Base-by-base conservation (phyloP, 2,888 invertebrate species). In the Calameuta idolon region DNA sequence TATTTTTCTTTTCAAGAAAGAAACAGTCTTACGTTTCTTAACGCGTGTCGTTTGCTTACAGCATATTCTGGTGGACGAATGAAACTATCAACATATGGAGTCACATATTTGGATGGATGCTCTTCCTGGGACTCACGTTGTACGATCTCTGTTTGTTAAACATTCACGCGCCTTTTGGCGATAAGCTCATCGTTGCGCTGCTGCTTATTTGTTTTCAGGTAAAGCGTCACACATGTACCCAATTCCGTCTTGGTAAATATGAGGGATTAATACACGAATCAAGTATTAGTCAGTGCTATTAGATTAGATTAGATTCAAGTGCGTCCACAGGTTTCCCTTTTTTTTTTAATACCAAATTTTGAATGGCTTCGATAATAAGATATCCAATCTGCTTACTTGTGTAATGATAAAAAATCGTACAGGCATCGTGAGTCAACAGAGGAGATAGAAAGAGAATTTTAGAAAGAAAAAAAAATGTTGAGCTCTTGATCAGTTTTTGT, bases 41-140 rank as follows among this genome's bases (percentile, higher is more conserved):
- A 55, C 23, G 5, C 55, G 23, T 55, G 23, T 55, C 23, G 23
- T 83, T 77, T 76, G 79, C 80, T 93, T 94, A 82, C 93, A 97
- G 98, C 91, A 93, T 98, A 89, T 98, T 98, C 92, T 96, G 97
- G 95, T 97, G 98, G 97, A 98, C 97, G 78, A 99, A 99, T 91
- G 99, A 99, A 92, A 98, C 98, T 0, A 94, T 99, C 90, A 99
- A 99, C 90, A 98, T 99, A 89, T 99, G 99, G 99, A 97, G 97
- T 74, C 99, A 99, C 91, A 93, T 99, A 88, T 96, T 96, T 87
- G 97, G 97, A 12, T 96, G 96, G 93, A 94, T 96, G 91, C 92
- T 98, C 77, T 96, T 99, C 88, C 93, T 97, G 80, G 95, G 95
- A 75, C 92, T 98, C 84, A 96, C 97, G 34, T 93, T 98, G 80